A percentile compares a stretch with the other conserved stretches of the same genome.
Evolutionary conservation across 1,140 invertebrate species (phyloP).

Genomic region (Anastrepha ludens): DNA sequence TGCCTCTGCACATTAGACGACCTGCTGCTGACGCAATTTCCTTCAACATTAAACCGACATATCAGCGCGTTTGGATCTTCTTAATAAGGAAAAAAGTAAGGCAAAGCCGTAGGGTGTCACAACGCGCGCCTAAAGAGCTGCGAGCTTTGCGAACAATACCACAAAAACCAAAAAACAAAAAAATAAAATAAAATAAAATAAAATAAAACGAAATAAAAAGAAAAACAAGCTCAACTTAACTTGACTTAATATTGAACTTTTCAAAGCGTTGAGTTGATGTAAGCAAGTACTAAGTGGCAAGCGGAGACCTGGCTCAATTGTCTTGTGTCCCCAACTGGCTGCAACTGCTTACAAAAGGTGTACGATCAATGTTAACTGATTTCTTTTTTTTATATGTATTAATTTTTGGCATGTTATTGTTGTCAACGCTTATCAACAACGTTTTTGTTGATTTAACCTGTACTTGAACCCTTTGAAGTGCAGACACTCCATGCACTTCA

Average conservation of each 20-base stretch:
- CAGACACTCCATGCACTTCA: slow-evolving; percentile 39
- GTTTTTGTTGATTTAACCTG: slow-evolving; percentile 51
- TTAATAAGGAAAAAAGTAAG: slow-evolving; percentile 25
- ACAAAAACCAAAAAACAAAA: neutral
- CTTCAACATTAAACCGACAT: neutral
- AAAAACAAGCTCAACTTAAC: neutral
- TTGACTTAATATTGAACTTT: slow-evolving; percentile 25
- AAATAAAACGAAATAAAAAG: neutral
- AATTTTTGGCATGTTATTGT: slow-evolving; percentile 17
- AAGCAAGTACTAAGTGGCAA: neutral
- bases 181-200: no score
- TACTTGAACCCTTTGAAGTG: slow-evolving; percentile 55
- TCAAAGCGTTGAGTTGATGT: neutral
- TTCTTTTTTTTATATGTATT: neutral
- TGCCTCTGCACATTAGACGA: neutral
- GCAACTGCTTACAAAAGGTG: neutral
- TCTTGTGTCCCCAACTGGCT: neutral
- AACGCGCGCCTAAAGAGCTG: neutral
- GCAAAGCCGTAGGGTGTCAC: neutral
- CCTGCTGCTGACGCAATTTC: slow-evolving; percentile 43
- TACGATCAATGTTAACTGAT: slow-evolving; percentile 27
- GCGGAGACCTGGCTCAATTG: neutral
- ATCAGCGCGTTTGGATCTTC: slow-evolving; percentile 42
- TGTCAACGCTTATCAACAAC: slow-evolving; percentile 46
- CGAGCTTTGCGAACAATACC: neutral